Evolutionary conservation across 2,797 vertebrate genomes (phyloP), one percentile per base, ranked within the genome.

Genomic region (Thaleichthys pacificus): DNA sequence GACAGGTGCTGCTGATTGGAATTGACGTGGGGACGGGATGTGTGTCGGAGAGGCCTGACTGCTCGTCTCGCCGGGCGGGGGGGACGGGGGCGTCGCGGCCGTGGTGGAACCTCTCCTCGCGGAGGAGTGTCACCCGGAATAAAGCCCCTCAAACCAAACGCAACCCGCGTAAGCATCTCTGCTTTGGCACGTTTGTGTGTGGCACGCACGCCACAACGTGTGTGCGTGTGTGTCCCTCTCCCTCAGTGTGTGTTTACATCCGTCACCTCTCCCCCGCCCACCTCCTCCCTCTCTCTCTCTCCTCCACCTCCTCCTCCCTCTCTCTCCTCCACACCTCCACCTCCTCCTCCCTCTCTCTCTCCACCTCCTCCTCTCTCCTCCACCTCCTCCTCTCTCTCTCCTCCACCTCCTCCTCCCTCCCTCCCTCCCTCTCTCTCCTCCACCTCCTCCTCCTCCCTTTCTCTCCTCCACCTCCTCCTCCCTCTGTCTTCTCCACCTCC

Each of bases 1-100:
- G 91, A 92, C 91, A 89, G 87, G 68, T 74, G 65, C 84, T 32
- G 73, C 89, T 92, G 90, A 94, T 93, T 87, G 85, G 90, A 93
- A 92, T 87, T 92, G 93, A 93, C 90, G 76, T 77, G 79, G 82
- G 80, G 81, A 86, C 86, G 91, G 87, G 90, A 89, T 90, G 86
- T 87, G 88, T 92, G 90, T 92, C 91, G 91, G 85, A 64, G 85
- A 64, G 84, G 83, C 86, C 81, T 79, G 88, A 91, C 89, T 93
- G 90, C 89, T 93, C 92, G 91, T 91, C 91, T 93, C 82, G 71
- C 83, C 42, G 75, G 84, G 85, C 85, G 81, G 77, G 82, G 85
- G 75, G 84, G 74, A 89, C 71, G 70, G 80, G 83, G 70, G 78
- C 57, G 19, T 28, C 87, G 75, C 74, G 17, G 9, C 32, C 32